phyloP scores from a whole-genome alignment of 2,888 invertebrate genomes.

The Cryptops parisi region DNA sequence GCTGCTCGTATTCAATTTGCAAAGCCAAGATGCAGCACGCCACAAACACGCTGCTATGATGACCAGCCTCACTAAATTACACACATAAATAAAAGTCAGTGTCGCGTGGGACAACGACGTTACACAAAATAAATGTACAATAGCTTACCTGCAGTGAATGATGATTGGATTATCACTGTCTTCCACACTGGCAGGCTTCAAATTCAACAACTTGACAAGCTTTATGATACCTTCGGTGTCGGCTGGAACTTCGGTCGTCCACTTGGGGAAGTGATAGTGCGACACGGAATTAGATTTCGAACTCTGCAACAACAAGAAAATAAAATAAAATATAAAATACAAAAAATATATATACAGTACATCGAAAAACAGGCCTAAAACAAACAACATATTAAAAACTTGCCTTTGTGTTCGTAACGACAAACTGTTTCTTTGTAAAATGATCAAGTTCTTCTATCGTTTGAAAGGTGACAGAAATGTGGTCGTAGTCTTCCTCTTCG shows the following conservation, averaged over 20 bases:
- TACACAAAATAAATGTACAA: slow-evolving; percentile 17
- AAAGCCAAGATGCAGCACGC: slow-evolving; percentile 71
- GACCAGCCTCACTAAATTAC: slow-evolving; percentile 53
- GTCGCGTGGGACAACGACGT: too few species aligned
- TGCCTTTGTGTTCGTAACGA: slow-evolving; percentile 55
- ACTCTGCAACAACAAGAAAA: too few species aligned
- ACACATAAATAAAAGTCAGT: slow-evolving; percentile 12
- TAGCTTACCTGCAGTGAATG: slow-evolving; percentile 63
- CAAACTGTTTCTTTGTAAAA: slow-evolving; percentile 71
- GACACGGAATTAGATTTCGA: slow-evolving; percentile 24
- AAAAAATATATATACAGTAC: too few species aligned
- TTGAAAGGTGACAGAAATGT: slow-evolving; percentile 73
- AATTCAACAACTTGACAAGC: slow-evolving; percentile 54
- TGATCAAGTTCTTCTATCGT: slow-evolving; percentile 80
- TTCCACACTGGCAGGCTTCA: slow-evolving; percentile 29
- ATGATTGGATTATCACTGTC: slow-evolving; percentile 53
- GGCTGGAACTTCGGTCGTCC: slow-evolving; percentile 82
- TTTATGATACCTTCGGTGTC: slow-evolving; percentile 73
- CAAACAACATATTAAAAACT: background rate
- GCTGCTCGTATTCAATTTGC: slow-evolving; percentile 65
- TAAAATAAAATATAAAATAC: too few species aligned
- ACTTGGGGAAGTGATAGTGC: slow-evolving; percentile 76
- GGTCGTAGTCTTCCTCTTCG: slow-evolving; percentile 68
- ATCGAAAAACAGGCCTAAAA: slow-evolving; percentile 15
- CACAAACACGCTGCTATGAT: slow-evolving; percentile 78